Evolutionary conservation across 2,888 invertebrate species (phyloP).

Genomic region (Eledona agricola): DNA sequence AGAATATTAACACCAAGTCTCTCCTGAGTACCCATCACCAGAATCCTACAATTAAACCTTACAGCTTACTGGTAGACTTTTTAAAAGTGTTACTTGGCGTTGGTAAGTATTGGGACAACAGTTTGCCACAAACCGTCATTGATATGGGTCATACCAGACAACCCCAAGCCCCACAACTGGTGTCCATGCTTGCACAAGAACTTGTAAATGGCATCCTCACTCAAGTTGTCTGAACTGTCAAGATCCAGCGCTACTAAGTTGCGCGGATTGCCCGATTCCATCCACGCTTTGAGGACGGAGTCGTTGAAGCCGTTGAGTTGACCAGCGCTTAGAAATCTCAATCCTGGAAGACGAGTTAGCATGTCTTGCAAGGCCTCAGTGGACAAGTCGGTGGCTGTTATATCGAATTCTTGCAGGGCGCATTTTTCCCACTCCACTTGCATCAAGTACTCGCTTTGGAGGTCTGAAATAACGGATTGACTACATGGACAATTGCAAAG

Average conservation of each 20-base stretch:
- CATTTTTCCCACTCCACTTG: conserved; percentile 97
- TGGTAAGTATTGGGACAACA: conserved; percentile 88
- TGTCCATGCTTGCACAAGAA: conserved; percentile 90
- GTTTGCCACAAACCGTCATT: conserved; percentile 99
- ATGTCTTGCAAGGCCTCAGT: conserved; percentile 94
- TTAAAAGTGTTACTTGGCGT: conserved; percentile 78
- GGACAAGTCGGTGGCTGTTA: conserved; percentile 95
- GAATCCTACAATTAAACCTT: conserved; percentile 74
- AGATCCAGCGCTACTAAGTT: conserved; percentile 85
- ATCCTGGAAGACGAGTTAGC: conserved; percentile 83
- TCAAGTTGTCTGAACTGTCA: conserved; percentile 93
- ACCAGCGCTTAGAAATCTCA: conserved; percentile 92
- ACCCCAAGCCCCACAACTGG: conserved; percentile 85
- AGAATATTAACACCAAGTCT: conserved; percentile 95
- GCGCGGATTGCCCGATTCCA: conserved; percentile 82
- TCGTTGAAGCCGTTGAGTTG: conserved; percentile 98
- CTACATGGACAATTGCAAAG: neutral
- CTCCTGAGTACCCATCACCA: conserved; percentile 97
- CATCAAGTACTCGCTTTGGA: conserved; percentile 92
- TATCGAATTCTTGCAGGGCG: conserved; percentile 91
- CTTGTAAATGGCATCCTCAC: conserved; percentile 91
- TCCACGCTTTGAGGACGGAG: conserved; percentile 89
- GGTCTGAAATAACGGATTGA: conserved; percentile 65
- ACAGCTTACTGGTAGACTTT: neutral
- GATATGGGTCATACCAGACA: conserved; percentile 97